phyloP scores from a whole-genome alignment of 1,140 invertebrate species.

The Brachystomella parvula region DNA sequence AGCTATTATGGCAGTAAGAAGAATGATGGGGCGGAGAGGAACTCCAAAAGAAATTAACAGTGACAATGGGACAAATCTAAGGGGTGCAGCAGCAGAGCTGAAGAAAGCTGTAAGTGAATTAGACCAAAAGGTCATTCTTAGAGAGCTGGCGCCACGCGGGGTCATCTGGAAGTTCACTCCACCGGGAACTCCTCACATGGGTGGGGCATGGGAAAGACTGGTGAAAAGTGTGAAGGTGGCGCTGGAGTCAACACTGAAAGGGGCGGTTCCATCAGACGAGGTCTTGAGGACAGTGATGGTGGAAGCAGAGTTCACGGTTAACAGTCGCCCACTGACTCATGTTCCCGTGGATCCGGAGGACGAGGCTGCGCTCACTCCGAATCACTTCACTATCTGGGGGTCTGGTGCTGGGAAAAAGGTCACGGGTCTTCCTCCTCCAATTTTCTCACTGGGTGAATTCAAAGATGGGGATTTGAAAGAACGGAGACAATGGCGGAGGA shows the following conservation, averaged over 20 bases:
- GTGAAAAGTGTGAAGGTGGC: conserved; percentile 40
- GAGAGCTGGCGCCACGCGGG: neutral
- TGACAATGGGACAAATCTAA: conserved; percentile 39
- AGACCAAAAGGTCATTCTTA: conserved; percentile 16
- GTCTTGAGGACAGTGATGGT: conserved; percentile 15
- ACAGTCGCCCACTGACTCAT: conserved; percentile 18
- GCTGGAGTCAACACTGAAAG: conserved; percentile 15
- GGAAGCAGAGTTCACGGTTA: conserved; percentile 20
- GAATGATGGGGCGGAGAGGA: conserved; percentile 29
- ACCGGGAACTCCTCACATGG: conserved; percentile 40
- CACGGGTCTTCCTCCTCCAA: neutral
- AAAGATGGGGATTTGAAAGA: neutral
- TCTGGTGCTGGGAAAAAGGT: too few species aligned
- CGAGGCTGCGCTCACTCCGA: conserved; percentile 16
- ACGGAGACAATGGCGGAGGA: conserved; percentile 8
- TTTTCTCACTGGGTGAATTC: neutral
- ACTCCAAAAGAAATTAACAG: conserved; percentile 25
- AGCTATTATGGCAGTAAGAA: conserved; percentile 16
- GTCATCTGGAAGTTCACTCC: conserved; percentile 41
- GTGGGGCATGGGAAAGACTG: conserved; percentile 41
- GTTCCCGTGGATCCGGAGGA: conserved; percentile 9
- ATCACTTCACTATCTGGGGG: too few species aligned
- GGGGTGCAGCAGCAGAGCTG: conserved; percentile 37
- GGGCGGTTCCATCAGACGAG: conserved; percentile 13
- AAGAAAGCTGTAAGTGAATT: conserved; percentile 19